Conservation (phyloP, 2,888 invertebrate species). For the Cerceris rybyensis region DNA sequence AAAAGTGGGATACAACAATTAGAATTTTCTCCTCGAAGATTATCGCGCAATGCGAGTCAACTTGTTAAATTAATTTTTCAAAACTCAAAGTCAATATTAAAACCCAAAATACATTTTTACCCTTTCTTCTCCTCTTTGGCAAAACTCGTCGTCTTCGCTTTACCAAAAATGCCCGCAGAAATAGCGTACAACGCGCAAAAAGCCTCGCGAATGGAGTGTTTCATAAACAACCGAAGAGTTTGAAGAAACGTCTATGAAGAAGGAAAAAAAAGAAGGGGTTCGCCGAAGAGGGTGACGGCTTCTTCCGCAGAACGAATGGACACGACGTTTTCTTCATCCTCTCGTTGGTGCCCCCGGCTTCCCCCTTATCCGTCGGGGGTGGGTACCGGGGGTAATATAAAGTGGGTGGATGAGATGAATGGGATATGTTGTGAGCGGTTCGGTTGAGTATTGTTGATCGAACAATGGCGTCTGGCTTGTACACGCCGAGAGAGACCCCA, state of each 20-base stretch:
- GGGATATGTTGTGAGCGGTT: conserved; percentile 78
- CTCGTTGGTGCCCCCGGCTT: conserved; percentile 51
- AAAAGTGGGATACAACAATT: too few relatives aligned
- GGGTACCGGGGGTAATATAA: conserved; percentile 67
- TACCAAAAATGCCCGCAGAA: background rate
- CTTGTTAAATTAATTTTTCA: too few relatives aligned
- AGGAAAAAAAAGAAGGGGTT: conserved; percentile 33
- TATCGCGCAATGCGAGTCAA: too few relatives aligned
- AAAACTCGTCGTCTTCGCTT: background rate
- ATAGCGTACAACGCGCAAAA: conserved; percentile 18
- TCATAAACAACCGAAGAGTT: conserved; percentile 24
- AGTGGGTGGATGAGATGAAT: conserved; percentile 77
- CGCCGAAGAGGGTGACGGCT: conserved; percentile 61
- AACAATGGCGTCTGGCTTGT: conserved; percentile 79
- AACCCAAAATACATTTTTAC: background rate
- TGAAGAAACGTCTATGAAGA: conserved; percentile 37
- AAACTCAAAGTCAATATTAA: too few relatives aligned
- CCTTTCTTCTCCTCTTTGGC: background rate
- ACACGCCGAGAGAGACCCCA: conserved; percentile 70
- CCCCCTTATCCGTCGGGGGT: conserved; percentile 46
- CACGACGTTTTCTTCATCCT: conserved; percentile 59
- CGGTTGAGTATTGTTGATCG: conserved; percentile 78
- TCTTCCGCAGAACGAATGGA: conserved; percentile 66
- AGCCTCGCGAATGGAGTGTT: conserved; percentile 28
- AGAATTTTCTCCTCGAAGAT: too few relatives aligned